Percentiles rank a stretch among this genome's conserved stretches.
phyloP scores from a whole-genome alignment of 2,113 vertebrate genomes.

The Nothobranchius furzeri region DNA sequence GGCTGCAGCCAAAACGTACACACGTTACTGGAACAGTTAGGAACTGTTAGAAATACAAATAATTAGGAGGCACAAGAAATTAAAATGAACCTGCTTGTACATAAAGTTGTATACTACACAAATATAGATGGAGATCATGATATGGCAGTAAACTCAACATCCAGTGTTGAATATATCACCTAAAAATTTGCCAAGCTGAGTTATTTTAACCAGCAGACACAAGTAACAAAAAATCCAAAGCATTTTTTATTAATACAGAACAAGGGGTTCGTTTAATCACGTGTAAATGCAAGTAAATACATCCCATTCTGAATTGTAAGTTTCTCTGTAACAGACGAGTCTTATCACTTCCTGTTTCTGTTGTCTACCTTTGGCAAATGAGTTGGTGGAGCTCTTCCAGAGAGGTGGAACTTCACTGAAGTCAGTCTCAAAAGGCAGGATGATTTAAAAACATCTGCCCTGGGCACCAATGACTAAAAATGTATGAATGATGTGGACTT shows the following conservation, averaged over 20 bases:
- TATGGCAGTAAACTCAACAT: conserved; percentile 66
- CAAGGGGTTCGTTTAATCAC: conserved; percentile 15
- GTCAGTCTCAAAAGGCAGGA: conserved; percentile 25
- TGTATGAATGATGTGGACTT: conserved; percentile 27
- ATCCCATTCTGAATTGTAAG: conserved; percentile 11
- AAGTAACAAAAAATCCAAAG: conserved; percentile 29
- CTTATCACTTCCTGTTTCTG: conserved; percentile 39
- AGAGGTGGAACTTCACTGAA: conserved; percentile 23
- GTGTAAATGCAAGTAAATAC: conserved; percentile 36
- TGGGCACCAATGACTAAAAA: conserved; percentile 22
- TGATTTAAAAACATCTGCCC: conserved; percentile 37
- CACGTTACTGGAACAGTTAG: conserved; percentile 43
- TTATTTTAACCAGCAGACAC: conserved; percentile 15
- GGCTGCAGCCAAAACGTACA: conserved; percentile 34
- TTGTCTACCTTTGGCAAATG: conserved; percentile 72
- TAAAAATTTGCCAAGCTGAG: background rate
- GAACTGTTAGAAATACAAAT: conserved; percentile 17
- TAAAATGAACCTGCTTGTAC: conserved; percentile 29
- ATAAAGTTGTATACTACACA: conserved; percentile 27
- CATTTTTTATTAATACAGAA: conserved; percentile 36
- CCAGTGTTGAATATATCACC: conserved; percentile 71
- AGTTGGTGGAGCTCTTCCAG: conserved; percentile 49
- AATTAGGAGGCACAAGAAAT: conserved; percentile 17
- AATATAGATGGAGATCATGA: conserved; percentile 22
- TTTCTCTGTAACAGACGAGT: conserved; percentile 28